Conservation (phyloP, 2,888 invertebrate species). For the Capitulum mitella region DNA sequence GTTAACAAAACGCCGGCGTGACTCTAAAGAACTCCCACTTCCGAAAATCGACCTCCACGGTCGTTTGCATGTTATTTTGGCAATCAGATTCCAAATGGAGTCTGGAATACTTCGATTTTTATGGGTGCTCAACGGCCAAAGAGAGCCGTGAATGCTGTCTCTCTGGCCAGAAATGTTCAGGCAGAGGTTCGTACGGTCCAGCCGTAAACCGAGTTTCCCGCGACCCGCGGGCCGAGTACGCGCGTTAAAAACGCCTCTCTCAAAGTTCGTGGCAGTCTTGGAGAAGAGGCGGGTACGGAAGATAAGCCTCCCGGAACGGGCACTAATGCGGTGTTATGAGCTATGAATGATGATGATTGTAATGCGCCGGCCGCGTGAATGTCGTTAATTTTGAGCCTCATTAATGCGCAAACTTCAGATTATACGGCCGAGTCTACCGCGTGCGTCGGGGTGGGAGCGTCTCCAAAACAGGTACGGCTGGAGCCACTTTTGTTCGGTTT, state of each 20-base stretch:
- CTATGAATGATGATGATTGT: slow-evolving; percentile 12
- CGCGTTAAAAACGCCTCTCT: background rate
- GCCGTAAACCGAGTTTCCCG: background rate
- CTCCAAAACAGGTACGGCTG: too few species aligned
- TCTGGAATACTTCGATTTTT: too few species aligned
- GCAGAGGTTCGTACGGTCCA: background rate
- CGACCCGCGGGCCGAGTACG: background rate
- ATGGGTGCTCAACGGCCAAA: too few species aligned
- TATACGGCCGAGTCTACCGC: too few species aligned
- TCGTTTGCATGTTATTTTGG: background rate
- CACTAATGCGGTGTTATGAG: background rate
- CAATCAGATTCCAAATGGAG: background rate
- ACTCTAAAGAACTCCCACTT: too few species aligned
- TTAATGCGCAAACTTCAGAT: background rate
- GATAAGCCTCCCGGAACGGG: background rate
- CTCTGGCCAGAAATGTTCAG: too few species aligned
- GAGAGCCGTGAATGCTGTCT: too few species aligned
- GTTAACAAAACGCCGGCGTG: too few species aligned
- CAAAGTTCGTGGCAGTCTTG: background rate
- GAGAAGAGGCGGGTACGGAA: background rate
- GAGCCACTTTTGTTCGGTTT: too few species aligned
- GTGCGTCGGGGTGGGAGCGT: too few species aligned
- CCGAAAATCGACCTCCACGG: background rate
- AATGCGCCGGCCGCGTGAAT: background rate
- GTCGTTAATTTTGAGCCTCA: background rate